Evolutionary conservation across 2,888 invertebrate species (phyloP), one percentile per base, ranked within the genome.

Genomic region (Nemapogon koenigi): DNA sequence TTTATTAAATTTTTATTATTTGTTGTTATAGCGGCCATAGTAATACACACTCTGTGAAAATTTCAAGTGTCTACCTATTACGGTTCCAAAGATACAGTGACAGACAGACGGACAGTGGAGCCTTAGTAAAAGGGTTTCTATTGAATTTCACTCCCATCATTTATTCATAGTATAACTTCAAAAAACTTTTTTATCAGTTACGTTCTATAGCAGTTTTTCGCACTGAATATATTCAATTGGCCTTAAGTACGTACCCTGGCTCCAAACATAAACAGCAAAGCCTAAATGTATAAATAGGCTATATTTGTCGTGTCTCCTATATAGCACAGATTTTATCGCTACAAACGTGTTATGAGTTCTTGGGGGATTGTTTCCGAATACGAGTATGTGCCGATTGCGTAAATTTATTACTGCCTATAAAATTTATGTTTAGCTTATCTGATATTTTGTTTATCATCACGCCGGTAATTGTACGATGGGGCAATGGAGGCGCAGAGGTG

Each of bases 321-420:
- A 3, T 28, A n/a, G 35, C 38, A 42, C 28, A 41, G 46, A 49
- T 49, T 44, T 46, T 49, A 46, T 49, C 40, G 40, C 37, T 11
- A 7, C 39, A 16, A 19, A 10, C 37, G 38, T 43, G 45, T 45
- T 44, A 45, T 41, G 44, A 39, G 43, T 35, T 43, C 40, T 30
- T 25, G 18, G 33, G 19, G 15, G 16, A 33, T 33, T 33, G 33
- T 33, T 33, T 19, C 33, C 30, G 13, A 33, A 19, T 19, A 19
- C 19, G 33, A n/a, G 33, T 14, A 11, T n/a, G 28, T 4, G 19
- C 3, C 19, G 18, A 19, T 19, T 33, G 18, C 33, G 4, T 6
- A n/a, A 19, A 19, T 33, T 19, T 33, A 19, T 33, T 33, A 33
- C 19, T 19, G 17, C 6, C 3, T 3, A 32, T 32, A 17, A 32